Evolutionary conservation across 2,113 vertebrate genomes (phyloP), one percentile per base, ranked within the genome.

Genomic region (Microtus montanus): DNA sequence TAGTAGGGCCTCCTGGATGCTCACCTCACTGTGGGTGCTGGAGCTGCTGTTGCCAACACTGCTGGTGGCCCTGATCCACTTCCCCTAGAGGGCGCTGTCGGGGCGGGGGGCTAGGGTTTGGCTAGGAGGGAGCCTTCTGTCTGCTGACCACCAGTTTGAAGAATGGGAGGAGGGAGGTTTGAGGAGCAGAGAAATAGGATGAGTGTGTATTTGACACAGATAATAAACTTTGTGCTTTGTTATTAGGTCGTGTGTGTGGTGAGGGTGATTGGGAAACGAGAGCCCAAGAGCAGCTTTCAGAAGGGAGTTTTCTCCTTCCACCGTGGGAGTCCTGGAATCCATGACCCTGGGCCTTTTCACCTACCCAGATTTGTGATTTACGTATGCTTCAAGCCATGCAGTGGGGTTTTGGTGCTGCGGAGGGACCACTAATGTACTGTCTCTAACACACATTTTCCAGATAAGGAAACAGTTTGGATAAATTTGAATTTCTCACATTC

Each of bases 161-260:
- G 70, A 58, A 49, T 79, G 33, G 12, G 71, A 47, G n/a, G 35
- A 44, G 47, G 63, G 64, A 28, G 78, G 41, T 47, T 17, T 92
- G 87, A 95, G 63, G 52, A 91, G 17, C 13, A 41, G 54, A 92
- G 61, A 20, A 49, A 75, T 49, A 38, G 38, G 15, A 11, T 84
- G 26, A 91, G 13, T 74, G 64, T 90, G 26, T 89, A 38, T n/a
- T 66, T 89, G 38, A 63, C 6, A 41, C 79, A 75, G 85, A 28
- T 83, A 97, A 96, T 97, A 97, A 97, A 96, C 24, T 93, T 85
- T 83, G 17, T 75, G 44, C 41, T 89, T 89, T 90, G 10, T 70
- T 85, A 22, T 44, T 47, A 30, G 13, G 7, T 77, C 17, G 8
- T 35, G 30, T 54, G 49, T 20, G 33, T 35, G 38, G 6, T 14